Evolutionary conservation across 2,888 invertebrate species (phyloP).

Genomic region (Lordiphosa fenestrarum): DNA sequence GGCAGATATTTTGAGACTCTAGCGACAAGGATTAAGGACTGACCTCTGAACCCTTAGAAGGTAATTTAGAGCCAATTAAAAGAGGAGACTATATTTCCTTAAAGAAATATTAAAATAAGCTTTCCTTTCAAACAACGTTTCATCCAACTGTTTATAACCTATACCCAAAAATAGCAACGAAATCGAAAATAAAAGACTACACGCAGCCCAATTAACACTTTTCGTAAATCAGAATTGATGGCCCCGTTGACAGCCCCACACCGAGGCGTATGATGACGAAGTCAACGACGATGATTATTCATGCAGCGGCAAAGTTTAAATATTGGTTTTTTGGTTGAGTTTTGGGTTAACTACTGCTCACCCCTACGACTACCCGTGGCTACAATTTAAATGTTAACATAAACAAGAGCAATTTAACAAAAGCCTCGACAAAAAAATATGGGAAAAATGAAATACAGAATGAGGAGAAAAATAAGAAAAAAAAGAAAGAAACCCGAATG

Average conservation of each 20-base stretch:
- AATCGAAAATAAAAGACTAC: conserved; percentile 20
- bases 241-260: conserved; percentile 68
- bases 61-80: too few species aligned
- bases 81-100: too few species aligned
- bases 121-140: conserved; percentile 9
- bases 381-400: conserved; percentile 78
- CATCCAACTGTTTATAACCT: conserved; percentile 9
- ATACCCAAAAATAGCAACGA: conserved; percentile 14
- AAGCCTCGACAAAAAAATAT: too few species aligned
- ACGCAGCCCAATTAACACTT: conserved; percentile 67
- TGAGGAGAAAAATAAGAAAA: conserved; percentile 9
- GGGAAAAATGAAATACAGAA: conserved; percentile 20
- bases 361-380: conserved; percentile 62
- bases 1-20: too few species aligned
- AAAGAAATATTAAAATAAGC: conserved; percentile 11
- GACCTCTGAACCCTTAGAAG: too few species aligned
- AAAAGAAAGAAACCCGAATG: conserved; percentile 20
- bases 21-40: too few species aligned
- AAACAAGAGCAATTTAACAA: conserved; percentile 77
- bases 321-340: conserved; percentile 65
- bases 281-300: conserved; percentile 73
- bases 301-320: conserved; percentile 66
- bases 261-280: conserved; percentile 41
- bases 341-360: conserved; percentile 25
- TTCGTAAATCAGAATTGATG: conserved; percentile 73